Evolutionary conservation across 2,888 invertebrate genomes (phyloP), one percentile per base, ranked within the genome.

Genomic region (Drosophila paranaensis): DNA sequence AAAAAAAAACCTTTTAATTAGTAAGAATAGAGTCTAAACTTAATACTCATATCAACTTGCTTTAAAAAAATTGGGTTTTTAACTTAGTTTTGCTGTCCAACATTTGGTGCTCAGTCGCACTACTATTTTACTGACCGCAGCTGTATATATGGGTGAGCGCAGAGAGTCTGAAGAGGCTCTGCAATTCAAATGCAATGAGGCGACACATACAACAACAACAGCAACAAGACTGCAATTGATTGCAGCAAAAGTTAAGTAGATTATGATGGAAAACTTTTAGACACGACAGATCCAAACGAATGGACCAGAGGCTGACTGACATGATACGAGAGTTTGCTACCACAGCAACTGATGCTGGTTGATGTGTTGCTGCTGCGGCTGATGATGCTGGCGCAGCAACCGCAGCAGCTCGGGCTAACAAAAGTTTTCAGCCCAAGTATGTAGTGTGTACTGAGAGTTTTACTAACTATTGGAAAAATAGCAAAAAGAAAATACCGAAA

Each of bases 211-310:
- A 66, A 20, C 50, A 56, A 46, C 65, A 66, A 20, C 50, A 56
- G 13, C 70, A 51, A 46, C 56, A 75, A 82, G 79, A 62, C 81
- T 79, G 87, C 84, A 88, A 88, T 85, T 85, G 89, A 85, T 89
- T 86, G 88, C 80, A 87, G 89, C 83, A 85, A 89, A 89, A 88
- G 89, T 89, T 89, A 85, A 86, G 85, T 89, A 86, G 88, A 86
- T 86, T 86, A 86, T 89, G 85, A 89, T 89, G 89, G 85, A 86
- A 88, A 89, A 86, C 68, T 86, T 86, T 89, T 60, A 56, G 71
- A 65, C 68, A 63, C 53, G 65, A 58, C 42, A 46, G 45, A 70
- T 63, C 48, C 46, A 53, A 63, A 65, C 42, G 48, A 51, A 57
- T 45, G 43, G 51, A 51, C 57, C 30, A 64, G 20, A 16, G 53